A percentile compares a stretch with the other conserved stretches of the same genome.
phyloP scores from a whole-genome alignment of 64 coral and sea anemone species.

The Dendronephthya gigantea region DNA sequence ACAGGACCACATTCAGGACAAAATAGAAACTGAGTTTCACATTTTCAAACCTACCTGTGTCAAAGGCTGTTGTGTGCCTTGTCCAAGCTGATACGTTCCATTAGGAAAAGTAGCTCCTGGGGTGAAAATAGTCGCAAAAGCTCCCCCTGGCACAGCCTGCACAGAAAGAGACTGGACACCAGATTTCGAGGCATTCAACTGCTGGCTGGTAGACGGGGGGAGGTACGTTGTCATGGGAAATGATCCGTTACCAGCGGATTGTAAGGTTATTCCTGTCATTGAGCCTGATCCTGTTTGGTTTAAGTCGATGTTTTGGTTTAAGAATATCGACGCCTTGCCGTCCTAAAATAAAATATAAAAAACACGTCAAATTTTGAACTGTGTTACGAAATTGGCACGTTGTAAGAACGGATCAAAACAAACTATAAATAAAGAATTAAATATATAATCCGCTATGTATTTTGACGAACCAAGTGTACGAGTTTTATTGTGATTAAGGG shows the following conservation, averaged over 20 bases:
- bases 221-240: conserved; percentile 99
- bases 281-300: conserved; percentile 5
- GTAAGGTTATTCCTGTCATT: conserved; percentile 93
- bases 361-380: not conserved
- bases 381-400: too few relatives aligned
- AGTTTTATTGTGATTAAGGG: too few relatives aligned
- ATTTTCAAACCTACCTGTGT: conserved; percentile 54
- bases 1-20: too few relatives aligned
- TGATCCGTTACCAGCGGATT: conserved; percentile 67
- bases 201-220: conserved; percentile 61
- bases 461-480: too few relatives aligned
- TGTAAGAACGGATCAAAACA: too few relatives aligned
- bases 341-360: not conserved
- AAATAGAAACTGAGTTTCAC: too few relatives aligned
- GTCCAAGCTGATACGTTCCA: conserved; percentile 64
- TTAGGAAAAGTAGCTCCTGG: conserved; percentile 44
- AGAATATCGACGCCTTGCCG: not conserved
- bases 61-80: conserved; percentile 58
- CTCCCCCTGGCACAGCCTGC: conserved; percentile 83
- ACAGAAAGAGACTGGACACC: conserved; percentile 69
- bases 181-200: conserved; percentile 51
- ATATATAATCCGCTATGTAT: too few relatives aligned
- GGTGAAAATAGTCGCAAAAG: conserved; percentile 90
- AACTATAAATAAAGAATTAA: too few relatives aligned
- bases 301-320: conserved; percentile 1